Evolutionary conservation across 1,140 invertebrate genomes (phyloP).

Genomic region (Odontomachus brunneus): DNA sequence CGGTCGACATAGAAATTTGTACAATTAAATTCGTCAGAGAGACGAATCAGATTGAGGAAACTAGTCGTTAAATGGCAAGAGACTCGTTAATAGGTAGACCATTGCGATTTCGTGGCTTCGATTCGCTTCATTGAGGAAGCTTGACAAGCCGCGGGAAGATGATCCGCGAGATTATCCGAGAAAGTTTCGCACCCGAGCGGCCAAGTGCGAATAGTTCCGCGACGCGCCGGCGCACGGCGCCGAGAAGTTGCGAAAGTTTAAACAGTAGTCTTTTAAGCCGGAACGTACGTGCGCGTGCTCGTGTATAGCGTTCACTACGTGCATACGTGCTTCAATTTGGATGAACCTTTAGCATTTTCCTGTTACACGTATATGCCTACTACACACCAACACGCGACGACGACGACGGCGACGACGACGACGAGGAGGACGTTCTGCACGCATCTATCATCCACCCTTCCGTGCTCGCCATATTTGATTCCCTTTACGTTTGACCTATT

Average conservation of each 20-base stretch:
- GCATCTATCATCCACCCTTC: constrained; percentile 30
- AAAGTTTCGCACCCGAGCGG: background rate
- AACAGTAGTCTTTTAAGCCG: constrained; percentile 41
- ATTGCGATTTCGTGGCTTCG: too few relatives aligned
- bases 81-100: too few relatives aligned
- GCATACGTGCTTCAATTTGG: constrained; percentile 46
- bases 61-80: too few relatives aligned
- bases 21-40: too few relatives aligned
- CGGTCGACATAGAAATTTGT: too few relatives aligned
- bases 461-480: constrained; percentile 55
- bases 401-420: background rate
- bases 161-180: background rate
- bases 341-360: constrained; percentile 50
- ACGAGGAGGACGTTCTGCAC: too few relatives aligned
- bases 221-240: constrained; percentile 11
- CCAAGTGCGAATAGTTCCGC: constrained; percentile 40
- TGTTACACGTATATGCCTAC: constrained; percentile 36
- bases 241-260: constrained; percentile 54
- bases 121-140: too few relatives aligned
- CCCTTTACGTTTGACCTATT: constrained; percentile 60
- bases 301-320: background rate
- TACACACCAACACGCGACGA: background rate
- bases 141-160: background rate
- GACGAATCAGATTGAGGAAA: too few relatives aligned
- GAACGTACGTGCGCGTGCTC: constrained; percentile 7